Percentiles rank a stretch among this genome's conserved stretches.
Evolutionary conservation across 64 coral and sea anemone genomes (phyloP).

Genomic region (Porites lutea): DNA sequence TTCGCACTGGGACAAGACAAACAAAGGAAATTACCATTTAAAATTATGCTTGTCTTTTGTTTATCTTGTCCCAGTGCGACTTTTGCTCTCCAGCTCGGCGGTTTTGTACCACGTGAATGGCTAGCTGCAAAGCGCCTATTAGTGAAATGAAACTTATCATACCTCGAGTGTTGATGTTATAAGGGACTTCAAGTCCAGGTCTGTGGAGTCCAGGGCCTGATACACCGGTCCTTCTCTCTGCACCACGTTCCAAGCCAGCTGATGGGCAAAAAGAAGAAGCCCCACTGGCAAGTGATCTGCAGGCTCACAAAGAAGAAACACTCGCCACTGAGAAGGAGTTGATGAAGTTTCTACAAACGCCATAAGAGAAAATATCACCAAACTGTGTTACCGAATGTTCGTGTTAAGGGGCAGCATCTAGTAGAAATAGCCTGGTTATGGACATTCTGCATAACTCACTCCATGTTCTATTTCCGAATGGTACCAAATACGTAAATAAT

Average conservation of each 20-base stretch:
- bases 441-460: too few relatives aligned
- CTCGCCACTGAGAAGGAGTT: conserved; percentile 85
- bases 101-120: too few relatives aligned
- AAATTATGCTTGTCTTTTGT: too few relatives aligned
- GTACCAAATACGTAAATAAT: too few relatives aligned
- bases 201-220: conserved; percentile 38
- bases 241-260: conserved; percentile 91
- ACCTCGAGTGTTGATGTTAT: conserved; percentile 79
- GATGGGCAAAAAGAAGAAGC: conserved; percentile 90
- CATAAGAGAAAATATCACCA: background rate
- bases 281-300: conserved; percentile 76
- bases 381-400: background rate
- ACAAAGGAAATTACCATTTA: too few relatives aligned
- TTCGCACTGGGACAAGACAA: too few relatives aligned
- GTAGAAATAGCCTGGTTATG: too few relatives aligned
- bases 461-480: too few relatives aligned
- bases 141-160: background rate
- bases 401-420: too few relatives aligned
- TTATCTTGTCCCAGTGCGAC: too few relatives aligned
- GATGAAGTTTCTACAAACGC: conserved; percentile 67
- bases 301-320: conserved; percentile 86
- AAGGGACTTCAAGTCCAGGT: conserved; percentile 53
- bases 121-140: too few relatives aligned
- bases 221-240: conserved; percentile 52
- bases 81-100: too few relatives aligned